Conservation (phyloP, 2,888 invertebrate genomes). For the Campoplex capitator region DNA sequence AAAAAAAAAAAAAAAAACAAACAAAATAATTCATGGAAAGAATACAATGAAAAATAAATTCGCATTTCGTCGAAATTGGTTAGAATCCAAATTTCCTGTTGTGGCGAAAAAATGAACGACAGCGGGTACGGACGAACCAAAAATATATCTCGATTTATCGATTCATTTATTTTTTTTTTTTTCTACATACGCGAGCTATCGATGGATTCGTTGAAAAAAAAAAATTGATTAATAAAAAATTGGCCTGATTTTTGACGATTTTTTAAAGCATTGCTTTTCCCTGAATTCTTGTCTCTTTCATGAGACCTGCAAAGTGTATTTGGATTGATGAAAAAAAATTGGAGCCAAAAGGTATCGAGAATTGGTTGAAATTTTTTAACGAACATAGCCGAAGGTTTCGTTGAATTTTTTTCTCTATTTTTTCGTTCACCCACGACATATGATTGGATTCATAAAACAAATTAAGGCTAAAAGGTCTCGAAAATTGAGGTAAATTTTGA, state of each 20-base stretch:
- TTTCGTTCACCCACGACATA: background rate
- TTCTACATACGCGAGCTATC: too few relatives aligned
- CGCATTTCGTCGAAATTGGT: too few relatives aligned
- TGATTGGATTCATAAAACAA: background rate
- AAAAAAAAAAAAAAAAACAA: background rate
- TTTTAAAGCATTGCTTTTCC: background rate
- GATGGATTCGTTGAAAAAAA: too few relatives aligned
- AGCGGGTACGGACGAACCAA: background rate
- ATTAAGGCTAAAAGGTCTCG: too few relatives aligned
- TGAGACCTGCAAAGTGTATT: background rate
- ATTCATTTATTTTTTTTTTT: too few relatives aligned
- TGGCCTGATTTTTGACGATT: too few relatives aligned
- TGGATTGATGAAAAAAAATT: background rate
- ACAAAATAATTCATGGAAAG: background rate
- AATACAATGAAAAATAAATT: background rate
- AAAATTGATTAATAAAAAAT: too few relatives aligned
- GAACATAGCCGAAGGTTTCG: too few relatives aligned
- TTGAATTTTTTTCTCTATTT: background rate
- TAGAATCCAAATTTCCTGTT: too few relatives aligned
- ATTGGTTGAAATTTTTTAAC: background rate
- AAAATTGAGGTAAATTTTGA: background rate
- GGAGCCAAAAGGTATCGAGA: background rate
- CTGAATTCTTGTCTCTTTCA: background rate
- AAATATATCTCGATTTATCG: background rate
- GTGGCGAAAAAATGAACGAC: background rate